phyloP scores from a whole-genome alignment of 2,888 invertebrate species.

The Parnassius glacialis region DNA sequence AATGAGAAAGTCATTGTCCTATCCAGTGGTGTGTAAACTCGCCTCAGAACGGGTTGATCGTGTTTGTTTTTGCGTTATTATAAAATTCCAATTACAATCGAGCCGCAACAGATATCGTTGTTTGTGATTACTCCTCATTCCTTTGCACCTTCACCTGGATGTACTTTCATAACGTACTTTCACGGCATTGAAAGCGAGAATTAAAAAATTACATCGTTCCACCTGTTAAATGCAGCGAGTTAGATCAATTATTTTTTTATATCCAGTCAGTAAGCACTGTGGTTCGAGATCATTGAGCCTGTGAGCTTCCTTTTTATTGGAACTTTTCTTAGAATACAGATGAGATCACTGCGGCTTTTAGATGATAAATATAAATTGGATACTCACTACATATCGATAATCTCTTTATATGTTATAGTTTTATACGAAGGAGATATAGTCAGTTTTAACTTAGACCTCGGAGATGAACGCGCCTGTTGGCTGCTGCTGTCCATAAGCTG shows the following conservation, averaged over 20 bases:
- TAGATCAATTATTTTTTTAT: conserved; percentile 44
- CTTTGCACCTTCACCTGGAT: conserved; percentile 18
- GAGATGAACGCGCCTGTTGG: too few species aligned
- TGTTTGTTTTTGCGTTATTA: conserved; percentile 75
- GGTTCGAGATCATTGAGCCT: conserved; percentile 7
- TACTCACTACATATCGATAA: not conserved
- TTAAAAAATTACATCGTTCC: conserved; percentile 19
- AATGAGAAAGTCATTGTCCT: conserved; percentile 65
- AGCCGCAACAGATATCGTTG: conserved; percentile 15
- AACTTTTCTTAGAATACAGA: conserved; percentile 38
- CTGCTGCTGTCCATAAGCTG: too few species aligned
- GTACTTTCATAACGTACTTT: conserved; percentile 25
- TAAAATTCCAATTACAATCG: conserved; percentile 57
- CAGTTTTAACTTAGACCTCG: too few species aligned
- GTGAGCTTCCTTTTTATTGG: conserved; percentile 29
- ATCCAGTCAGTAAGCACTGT: conserved; percentile 28
- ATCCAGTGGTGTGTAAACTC: conserved; percentile 61
- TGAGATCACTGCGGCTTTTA: conserved; percentile 46
- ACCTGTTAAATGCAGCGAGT: conserved; percentile 29
- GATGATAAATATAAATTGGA: not conserved
- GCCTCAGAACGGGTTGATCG: conserved; percentile 56
- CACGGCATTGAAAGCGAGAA: conserved; percentile 33
- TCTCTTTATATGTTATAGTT: too few species aligned
- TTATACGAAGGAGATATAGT: too few species aligned
- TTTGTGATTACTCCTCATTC: conserved; percentile 35